Conservation (phyloP, 2,797 vertebrate genomes). For the Xenopus petersii region DNA sequence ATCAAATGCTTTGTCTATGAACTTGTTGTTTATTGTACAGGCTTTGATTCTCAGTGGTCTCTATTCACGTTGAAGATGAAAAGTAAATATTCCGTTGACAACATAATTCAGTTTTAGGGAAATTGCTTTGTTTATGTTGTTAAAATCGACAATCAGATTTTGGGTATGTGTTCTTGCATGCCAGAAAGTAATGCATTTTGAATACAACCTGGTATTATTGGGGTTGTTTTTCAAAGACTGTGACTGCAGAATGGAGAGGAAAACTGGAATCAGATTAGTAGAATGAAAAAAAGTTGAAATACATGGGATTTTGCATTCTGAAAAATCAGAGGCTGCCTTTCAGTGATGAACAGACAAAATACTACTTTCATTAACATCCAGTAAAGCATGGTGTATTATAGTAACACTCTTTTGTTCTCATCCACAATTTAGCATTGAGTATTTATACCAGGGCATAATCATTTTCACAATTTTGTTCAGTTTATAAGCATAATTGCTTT, state of each 20-base stretch:
- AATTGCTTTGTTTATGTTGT: not conserved
- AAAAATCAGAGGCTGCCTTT: not conserved
- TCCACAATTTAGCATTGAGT: not conserved
- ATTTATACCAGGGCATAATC: not conserved
- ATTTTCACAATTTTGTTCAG: not conserved
- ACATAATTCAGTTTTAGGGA: conserved; percentile 12
- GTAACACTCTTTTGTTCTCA: no score
- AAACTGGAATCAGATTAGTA: not conserved
- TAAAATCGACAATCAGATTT: not conserved
- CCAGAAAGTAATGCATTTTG: not conserved
- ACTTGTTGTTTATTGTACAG: conserved; percentile 19
- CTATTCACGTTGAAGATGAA: conserved; percentile 19
- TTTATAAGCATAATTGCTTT: not conserved
- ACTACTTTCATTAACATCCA: no score
- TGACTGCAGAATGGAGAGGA: not conserved
- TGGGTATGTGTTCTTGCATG: no score
- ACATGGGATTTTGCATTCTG: not conserved
- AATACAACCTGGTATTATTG: not conserved
- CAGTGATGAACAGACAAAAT: no score
- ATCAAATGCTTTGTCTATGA: conserved; percentile 36
- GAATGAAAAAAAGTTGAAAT: not conserved
- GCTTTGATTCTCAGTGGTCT: conserved; percentile 14
- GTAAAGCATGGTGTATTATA: no score
- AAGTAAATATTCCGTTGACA: conserved; percentile 30
- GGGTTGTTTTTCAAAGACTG: not conserved